Percentiles rank a stretch among this genome's conserved stretches.
These are phyloP conservation scores for Eilema caniola DNA, from an alignment of 2,888 invertebrate genomes.

Conservation along the genomic window DNA sequence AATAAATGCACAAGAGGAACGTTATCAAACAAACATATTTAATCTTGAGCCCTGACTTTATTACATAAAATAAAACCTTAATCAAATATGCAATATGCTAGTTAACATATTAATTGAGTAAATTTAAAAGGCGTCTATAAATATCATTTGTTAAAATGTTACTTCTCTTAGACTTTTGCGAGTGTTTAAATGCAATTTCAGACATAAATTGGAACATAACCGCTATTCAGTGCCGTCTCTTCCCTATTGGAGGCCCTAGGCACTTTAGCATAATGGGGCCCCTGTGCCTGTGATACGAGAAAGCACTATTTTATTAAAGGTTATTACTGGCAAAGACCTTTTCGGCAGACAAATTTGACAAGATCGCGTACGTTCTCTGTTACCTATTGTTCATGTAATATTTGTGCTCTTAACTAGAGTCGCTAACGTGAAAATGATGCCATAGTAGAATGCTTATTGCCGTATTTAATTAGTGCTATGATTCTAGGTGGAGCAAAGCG, in stretches of 20 bases:
- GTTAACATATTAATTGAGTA: not conserved
- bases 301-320: not conserved
- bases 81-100: not conserved
- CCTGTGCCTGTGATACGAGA: not conserved
- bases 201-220: not conserved
- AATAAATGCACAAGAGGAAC: not conserved
- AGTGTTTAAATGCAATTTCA: not conserved
- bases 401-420: not conserved
- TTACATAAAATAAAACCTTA: slow-evolving; percentile 3
- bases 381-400: not conserved
- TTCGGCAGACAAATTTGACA: slow-evolving; percentile 4
- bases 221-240: not conserved
- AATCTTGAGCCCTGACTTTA: not conserved
- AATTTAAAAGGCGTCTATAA: not conserved
- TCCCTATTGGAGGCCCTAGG: not conserved
- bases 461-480: no score
- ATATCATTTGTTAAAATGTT: not conserved
- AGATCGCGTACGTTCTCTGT: not conserved
- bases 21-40: not conserved
- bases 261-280: not conserved
- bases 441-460: not conserved
- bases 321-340: not conserved
- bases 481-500: no score
- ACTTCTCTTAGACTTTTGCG: not conserved
- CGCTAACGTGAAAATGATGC: no score